Percentiles rank a stretch among this genome's conserved stretches.
These are phyloP conservation scores for Nymphalis c-album DNA, from an alignment of 2,888 invertebrate species.

Conservation along the genomic window DNA sequence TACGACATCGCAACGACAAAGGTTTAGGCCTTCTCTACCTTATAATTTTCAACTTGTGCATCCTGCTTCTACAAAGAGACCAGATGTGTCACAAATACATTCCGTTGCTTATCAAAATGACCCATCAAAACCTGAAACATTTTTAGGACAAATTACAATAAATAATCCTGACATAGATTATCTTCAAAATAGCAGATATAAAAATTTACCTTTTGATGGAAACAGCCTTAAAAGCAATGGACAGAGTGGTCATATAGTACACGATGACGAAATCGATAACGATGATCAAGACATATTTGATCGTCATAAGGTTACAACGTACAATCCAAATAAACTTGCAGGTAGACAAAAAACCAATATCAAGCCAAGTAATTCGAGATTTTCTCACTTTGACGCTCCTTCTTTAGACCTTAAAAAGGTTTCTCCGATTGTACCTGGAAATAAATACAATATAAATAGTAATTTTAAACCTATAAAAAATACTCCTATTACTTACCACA, in stretches of 20 bases:
- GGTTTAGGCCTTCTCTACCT: conserved; percentile 69
- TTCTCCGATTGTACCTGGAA: conserved; percentile 44
- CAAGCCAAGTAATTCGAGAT: conserved; percentile 59
- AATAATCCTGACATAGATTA: conserved; percentile 82
- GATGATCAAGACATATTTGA: conserved; percentile 73
- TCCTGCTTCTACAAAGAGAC: conserved; percentile 78
- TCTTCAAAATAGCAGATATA: conserved; percentile 71
- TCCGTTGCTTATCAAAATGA: conserved; percentile 81
- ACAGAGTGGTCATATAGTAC: conserved; percentile 67
- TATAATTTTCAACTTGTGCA: conserved; percentile 74
- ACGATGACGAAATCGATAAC: conserved; percentile 68
- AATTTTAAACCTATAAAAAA: conserved; percentile 50
- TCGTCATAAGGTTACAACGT: conserved; percentile 73
- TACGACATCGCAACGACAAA: conserved; percentile 61
- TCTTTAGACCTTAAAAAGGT: conserved; percentile 46
- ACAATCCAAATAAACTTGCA: conserved; percentile 69
- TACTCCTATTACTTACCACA: conserved; percentile 51
- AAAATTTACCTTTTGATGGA: conserved; percentile 74
- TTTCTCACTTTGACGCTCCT: conserved; percentile 54
- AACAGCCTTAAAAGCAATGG: conserved; percentile 75
- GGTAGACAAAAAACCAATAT: conserved; percentile 66
- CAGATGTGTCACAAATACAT: conserved; percentile 81
- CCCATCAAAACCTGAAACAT: conserved; percentile 83
- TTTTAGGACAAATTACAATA: conserved; percentile 83
- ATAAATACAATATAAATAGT: conserved; percentile 49